Evolutionary conservation across 2,888 invertebrate species (phyloP).

Genomic region (Cataglyphis cursor): DNA sequence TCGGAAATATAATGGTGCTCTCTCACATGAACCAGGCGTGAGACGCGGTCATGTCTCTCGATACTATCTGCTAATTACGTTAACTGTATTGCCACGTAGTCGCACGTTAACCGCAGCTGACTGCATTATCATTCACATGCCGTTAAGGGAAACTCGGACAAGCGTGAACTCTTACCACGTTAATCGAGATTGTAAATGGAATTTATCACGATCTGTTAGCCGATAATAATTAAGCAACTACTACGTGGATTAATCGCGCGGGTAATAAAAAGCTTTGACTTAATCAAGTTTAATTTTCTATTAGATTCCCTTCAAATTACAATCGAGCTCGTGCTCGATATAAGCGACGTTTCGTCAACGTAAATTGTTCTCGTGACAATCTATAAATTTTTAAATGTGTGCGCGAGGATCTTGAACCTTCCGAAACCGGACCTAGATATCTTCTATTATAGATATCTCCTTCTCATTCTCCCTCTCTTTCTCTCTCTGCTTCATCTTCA

Average conservation of each 20-base stretch:
- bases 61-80: conserved; percentile 52
- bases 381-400: conserved; percentile 31
- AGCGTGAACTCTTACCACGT: conserved; percentile 18
- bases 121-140: conserved; percentile 45
- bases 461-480: conserved; percentile 10
- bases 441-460: conserved; percentile 40
- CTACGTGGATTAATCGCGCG: conserved; percentile 6
- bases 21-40: conserved; percentile 31
- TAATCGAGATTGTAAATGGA: conserved; percentile 14
- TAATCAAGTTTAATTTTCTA: conserved; percentile 21
- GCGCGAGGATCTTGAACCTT: conserved; percentile 57
- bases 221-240: conserved; percentile 27
- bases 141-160: conserved; percentile 40
- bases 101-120: conserved; percentile 38
- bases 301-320: conserved; percentile 13
- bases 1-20: conserved; percentile 40
- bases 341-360: not conserved
- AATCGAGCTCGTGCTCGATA: not conserved
- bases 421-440: conserved; percentile 58
- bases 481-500: conserved; percentile 8
- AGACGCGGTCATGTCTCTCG: conserved; percentile 39
- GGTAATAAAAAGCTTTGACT: not conserved
- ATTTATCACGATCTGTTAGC: conserved; percentile 24
- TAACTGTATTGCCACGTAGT: conserved; percentile 47
- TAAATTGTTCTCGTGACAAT: conserved; percentile 45